Conservation (phyloP, 2,888 invertebrate species). For the Idaea aversata region DNA sequence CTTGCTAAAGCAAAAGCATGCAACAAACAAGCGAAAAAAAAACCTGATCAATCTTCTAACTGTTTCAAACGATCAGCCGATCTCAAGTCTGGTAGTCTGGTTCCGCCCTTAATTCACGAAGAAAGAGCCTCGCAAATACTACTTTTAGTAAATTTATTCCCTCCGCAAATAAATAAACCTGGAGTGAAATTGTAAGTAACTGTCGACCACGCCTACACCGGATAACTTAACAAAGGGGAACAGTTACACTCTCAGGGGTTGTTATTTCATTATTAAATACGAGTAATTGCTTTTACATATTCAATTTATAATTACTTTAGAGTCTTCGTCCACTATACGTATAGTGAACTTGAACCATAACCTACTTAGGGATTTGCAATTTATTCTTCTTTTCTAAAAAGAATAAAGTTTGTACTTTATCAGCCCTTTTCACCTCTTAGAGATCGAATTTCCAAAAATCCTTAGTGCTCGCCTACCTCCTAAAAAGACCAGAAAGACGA, state of each 20-base stretch:
- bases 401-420: too few relatives aligned
- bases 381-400: too few relatives aligned
- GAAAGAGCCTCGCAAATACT: conserved; percentile 3
- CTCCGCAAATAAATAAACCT: conserved; percentile 61
- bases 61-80: neutral
- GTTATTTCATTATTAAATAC: neutral
- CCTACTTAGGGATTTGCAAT: too few relatives aligned
- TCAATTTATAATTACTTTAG: too few relatives aligned
- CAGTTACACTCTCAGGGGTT: neutral
- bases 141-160: conserved; percentile 60
- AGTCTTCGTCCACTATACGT: too few relatives aligned
- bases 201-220: conserved; percentile 49
- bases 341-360: too few relatives aligned
- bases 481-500: too few relatives aligned
- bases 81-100: neutral
- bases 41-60: neutral
- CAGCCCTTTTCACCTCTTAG: too few relatives aligned
- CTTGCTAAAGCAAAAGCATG: conserved; percentile 16
- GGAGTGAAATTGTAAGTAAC: conserved; percentile 63
- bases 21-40: neutral
- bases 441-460: too few relatives aligned
- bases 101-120: neutral
- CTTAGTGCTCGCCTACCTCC: too few relatives aligned
- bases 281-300: neutral
- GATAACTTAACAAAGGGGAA: neutral